A percentile compares a stretch with the other conserved stretches of the same genome.
Evolutionary conservation across 2,888 invertebrate species (phyloP).

Genomic region (Archips crataeganus): DNA sequence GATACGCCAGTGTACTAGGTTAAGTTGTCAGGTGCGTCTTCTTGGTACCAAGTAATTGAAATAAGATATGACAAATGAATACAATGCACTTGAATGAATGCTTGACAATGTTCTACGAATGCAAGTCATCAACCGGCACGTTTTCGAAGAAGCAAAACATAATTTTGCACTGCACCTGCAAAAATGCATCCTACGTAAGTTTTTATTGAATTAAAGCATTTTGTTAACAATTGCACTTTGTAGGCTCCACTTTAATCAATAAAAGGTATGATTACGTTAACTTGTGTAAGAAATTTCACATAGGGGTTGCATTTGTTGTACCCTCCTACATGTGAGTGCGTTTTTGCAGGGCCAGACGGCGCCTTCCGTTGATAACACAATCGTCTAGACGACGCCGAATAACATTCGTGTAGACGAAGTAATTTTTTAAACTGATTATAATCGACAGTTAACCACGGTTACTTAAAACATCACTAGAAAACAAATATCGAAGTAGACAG

Average conservation of each 20-base stretch:
- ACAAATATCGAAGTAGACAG: slow-evolving; percentile 18
- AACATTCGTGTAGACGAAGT: slow-evolving; percentile 22
- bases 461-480: not conserved
- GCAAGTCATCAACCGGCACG: slow-evolving; percentile 9
- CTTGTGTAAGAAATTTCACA: slow-evolving; percentile 6
- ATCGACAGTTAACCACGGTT: not conserved
- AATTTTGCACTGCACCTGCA: not conserved
- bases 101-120: slow-evolving; percentile 30
- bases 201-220: not conserved
- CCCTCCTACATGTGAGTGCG: slow-evolving; percentile 34
- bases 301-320: slow-evolving; percentile 21
- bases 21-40: slow-evolving; percentile 4
- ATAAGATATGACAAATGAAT: slow-evolving; percentile 18
- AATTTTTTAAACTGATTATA: slow-evolving; percentile 31
- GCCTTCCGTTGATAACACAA: slow-evolving; percentile 44
- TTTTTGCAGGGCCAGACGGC: slow-evolving; percentile 44
- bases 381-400: slow-evolving; percentile 46
- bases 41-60: slow-evolving; percentile 14
- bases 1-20: not conserved
- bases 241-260: not conserved
- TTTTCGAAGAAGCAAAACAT: slow-evolving; percentile 30
- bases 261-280: slow-evolving; percentile 8
- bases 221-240: no score
- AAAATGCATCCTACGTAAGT: not conserved
- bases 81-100: slow-evolving; percentile 20